Evolutionary conservation across 2,797 vertebrate genomes (phyloP).

Genomic region (Sebastes alutus): DNA sequence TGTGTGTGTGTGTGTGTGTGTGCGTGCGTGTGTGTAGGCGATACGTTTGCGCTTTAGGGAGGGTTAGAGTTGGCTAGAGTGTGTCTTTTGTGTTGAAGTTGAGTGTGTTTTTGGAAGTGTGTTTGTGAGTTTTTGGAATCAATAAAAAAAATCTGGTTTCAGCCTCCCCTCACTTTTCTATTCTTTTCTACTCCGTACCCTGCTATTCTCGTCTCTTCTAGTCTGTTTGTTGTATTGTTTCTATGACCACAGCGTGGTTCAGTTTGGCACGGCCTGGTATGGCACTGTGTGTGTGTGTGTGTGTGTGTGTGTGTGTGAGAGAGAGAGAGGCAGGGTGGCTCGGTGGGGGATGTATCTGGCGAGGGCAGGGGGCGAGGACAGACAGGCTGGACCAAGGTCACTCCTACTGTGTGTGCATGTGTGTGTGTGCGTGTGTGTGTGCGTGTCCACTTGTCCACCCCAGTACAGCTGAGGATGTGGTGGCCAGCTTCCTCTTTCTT

Average conservation of each 20-base stretch:
- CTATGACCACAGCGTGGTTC: slow-evolving; percentile 60
- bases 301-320: slow-evolving; percentile 29
- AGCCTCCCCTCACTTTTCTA: slow-evolving; percentile 22
- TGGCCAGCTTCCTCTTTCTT: slow-evolving; percentile 3
- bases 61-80: slow-evolving; percentile 52
- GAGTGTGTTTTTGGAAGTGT: slow-evolving; percentile 43
- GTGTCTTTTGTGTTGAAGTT: slow-evolving; percentile 60
- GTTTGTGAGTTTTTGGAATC: slow-evolving; percentile 40
- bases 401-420: slow-evolving; percentile 66
- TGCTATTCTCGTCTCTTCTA: slow-evolving; percentile 32
- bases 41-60: slow-evolving; percentile 64
- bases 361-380: slow-evolving; percentile 78
- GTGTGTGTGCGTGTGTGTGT: slow-evolving; percentile 39
- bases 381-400: slow-evolving; percentile 86
- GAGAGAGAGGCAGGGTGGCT: slow-evolving; percentile 66
- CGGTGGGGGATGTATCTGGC: slow-evolving; percentile 69
- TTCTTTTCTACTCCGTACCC: slow-evolving; percentile 28
- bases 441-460: slow-evolving; percentile 45
- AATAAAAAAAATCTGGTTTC: slow-evolving; percentile 18
- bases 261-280: slow-evolving; percentile 57
- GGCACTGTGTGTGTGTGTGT: slow-evolving; percentile 49
- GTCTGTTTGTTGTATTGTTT: slow-evolving; percentile 54
- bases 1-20: slow-evolving; percentile 50
- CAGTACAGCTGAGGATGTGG: slow-evolving; percentile 47
- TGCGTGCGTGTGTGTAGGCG: slow-evolving; percentile 59